Evolutionary conservation across 2,888 invertebrate species (phyloP).

Genomic region (Plebejus melissa): DNA sequence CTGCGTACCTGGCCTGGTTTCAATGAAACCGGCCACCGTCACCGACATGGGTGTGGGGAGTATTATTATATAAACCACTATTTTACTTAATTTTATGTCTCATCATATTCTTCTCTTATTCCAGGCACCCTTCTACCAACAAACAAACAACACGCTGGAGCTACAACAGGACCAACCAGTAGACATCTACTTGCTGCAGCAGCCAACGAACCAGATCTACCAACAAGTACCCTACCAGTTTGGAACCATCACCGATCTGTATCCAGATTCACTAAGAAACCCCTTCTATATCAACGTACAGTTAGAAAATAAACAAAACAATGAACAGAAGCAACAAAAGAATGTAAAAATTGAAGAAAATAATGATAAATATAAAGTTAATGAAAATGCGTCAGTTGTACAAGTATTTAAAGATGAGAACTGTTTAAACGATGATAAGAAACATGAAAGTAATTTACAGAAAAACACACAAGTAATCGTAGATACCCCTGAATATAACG

Average conservation of each 20-base stretch:
- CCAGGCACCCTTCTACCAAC: constrained; percentile 30
- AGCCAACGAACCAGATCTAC: constrained; percentile 41
- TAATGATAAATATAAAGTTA: constrained; percentile 49
- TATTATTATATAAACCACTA: too few relatives aligned
- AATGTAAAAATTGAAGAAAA: constrained; percentile 25
- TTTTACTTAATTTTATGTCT: background rate
- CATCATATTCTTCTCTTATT: constrained; percentile 36
- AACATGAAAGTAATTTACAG: constrained; percentile 44
- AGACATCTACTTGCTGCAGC: constrained; percentile 56
- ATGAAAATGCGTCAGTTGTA: constrained; percentile 49
- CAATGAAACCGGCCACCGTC: too few relatives aligned
- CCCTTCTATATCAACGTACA: constrained; percentile 46
- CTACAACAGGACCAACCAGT: constrained; percentile 37
- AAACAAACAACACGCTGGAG: constrained; percentile 31
- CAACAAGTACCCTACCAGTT: constrained; percentile 40
- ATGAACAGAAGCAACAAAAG: constrained; percentile 27
- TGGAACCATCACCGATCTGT: constrained; percentile 38
- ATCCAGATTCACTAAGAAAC: constrained; percentile 37
- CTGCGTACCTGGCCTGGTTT: too few relatives aligned
- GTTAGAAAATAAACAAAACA: constrained; percentile 41
- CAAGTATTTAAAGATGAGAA: constrained; percentile 67
- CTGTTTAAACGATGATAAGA: constrained; percentile 50
- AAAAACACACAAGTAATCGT: constrained; percentile 48
- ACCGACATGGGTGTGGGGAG: too few relatives aligned
- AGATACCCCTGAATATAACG: constrained; percentile 47